Conservation (phyloP, 2,797 vertebrate species). For the Sebastes aleutianus region DNA sequence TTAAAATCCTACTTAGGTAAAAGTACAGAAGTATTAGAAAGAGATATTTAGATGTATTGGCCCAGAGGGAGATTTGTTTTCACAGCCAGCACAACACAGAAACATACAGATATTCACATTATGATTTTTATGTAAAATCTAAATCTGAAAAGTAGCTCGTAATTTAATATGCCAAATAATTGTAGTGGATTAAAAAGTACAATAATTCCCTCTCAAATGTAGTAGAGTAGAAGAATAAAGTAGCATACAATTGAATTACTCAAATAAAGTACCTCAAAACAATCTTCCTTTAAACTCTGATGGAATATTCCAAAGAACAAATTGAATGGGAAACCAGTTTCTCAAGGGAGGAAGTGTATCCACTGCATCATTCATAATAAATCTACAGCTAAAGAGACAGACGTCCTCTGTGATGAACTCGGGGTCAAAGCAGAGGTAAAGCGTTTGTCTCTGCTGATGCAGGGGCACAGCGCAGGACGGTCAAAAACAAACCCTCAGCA, state of each 20-base stretch:
- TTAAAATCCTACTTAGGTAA: neutral
- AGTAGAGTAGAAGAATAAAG: neutral
- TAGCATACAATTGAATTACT: neutral
- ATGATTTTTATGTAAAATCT: neutral
- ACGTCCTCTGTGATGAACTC: conserved; percentile 34
- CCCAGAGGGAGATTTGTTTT: neutral
- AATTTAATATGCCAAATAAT: neutral
- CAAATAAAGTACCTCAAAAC: neutral
- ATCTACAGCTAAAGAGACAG: conserved; percentile 56
- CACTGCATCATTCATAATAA: conserved; percentile 28
- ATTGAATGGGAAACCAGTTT: conserved; percentile 36
- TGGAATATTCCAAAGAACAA: conserved; percentile 41
- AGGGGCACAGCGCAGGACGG: conserved; percentile 6
- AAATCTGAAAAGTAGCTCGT: neutral
- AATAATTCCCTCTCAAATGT: neutral
- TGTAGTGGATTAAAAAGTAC: neutral
- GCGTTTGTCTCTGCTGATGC: conserved; percentile 40
- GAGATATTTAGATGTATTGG: neutral
- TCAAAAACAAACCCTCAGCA: conserved; percentile 1
- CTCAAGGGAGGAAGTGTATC: conserved; percentile 61
- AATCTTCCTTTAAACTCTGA: neutral
- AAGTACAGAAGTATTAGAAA: neutral
- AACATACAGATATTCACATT: neutral
- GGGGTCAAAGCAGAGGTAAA: conserved; percentile 45
- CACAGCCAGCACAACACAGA: neutral